Base-by-base conservation (phyloP, 1,140 invertebrate genomes). In the Choristoneura fumiferana region DNA sequence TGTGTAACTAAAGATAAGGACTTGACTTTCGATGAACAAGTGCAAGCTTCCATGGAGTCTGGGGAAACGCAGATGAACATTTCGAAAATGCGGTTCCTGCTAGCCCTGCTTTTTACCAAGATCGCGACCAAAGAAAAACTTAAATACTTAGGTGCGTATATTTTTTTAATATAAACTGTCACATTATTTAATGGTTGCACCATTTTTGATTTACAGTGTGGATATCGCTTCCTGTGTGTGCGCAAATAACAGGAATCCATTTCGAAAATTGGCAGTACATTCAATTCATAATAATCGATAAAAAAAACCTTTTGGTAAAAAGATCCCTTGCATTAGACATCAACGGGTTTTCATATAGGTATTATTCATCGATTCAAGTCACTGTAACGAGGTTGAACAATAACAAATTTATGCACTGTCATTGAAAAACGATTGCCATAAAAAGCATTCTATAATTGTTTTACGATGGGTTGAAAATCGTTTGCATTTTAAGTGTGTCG, bases 121-220 rank as follows among this genome's bases (percentile, higher is more conserved):
- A 96, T 97, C 55, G 95, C 95, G 9, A 93, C 93, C n/a, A 92
- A 93, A 38, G 92, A 94, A 63, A 92, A 93, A 68, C 88, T 96
- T 8, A 92, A 93, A 38, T 94, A 94, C 66, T 83, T 96, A 67
- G 95, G 95, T 64, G 95, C 94, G 84, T 89, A 89, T 65, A 63
- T 55, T 52, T 67, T 66, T 63, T 43, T 53, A 65, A 13, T 35
- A 18, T 49, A 36, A 67, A 57, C 43, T 17, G 6, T 61, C 45
- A 29, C 22, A 29, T 29, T 29, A n/a, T n/a, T 29, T 29, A 29
- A 29, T 29, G 62, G 60, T 33, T 81, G 83, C 84, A 85, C 83
- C 76, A 71, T 76, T 78, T 81, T 78, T 69, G 65, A 71, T 60
- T 77, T 68, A 63, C 72, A 73, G 78, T 84, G 76, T 75, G 62